Conservation (phyloP, 2,113 vertebrate genomes). For the Acanthisitta chloris region DNA sequence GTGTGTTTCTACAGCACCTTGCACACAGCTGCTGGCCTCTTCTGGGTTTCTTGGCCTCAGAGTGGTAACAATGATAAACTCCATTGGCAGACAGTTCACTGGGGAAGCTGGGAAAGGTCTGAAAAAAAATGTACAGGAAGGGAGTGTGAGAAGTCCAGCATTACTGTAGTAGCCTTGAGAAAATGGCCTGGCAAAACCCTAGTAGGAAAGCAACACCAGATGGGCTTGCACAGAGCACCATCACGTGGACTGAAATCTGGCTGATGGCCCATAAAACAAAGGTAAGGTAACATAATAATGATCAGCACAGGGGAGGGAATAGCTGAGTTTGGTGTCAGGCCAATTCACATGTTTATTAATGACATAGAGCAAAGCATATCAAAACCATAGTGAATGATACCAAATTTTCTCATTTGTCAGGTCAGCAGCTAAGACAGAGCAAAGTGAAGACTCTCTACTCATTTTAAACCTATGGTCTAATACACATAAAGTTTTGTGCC, state of each 20-base stretch:
- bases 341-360: slow-evolving; percentile 12
- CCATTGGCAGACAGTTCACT: not conserved
- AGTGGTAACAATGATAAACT: not conserved
- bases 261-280: not conserved
- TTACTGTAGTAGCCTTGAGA: not conserved
- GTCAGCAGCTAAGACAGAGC: not conserved
- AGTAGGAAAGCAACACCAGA: not conserved
- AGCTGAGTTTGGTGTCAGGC: not conserved
- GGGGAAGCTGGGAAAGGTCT: not conserved
- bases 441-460: not conserved
- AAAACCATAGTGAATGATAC: not conserved
- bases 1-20: not conserved
- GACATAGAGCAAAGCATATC: not conserved
- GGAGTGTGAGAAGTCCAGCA: not conserved
- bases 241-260: not conserved
- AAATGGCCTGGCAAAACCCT: not conserved
- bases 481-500: not conserved
- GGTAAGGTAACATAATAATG: not conserved
- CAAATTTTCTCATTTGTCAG: not conserved
- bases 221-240: not conserved
- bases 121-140: not conserved
- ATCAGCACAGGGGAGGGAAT: not conserved
- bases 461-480: not conserved
- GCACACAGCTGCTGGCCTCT: not conserved
- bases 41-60: not conserved